A percentile compares a stretch with the other conserved stretches of the same genome.
Evolutionary conservation across 2,888 invertebrate genomes (phyloP).

Genomic region (Dendrolimus pini): DNA sequence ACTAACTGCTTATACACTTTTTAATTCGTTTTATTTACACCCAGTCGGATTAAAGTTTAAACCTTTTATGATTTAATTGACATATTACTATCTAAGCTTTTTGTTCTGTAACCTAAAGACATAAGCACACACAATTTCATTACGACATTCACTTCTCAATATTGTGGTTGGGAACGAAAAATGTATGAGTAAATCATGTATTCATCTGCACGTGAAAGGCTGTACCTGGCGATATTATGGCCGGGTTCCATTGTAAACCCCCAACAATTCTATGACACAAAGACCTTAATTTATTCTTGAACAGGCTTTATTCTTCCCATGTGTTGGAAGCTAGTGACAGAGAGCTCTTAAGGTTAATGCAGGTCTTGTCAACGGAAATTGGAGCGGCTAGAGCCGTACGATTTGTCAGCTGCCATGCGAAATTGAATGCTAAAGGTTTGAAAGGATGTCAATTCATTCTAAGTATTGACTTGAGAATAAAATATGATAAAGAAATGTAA

Average conservation of each 20-base stretch:
- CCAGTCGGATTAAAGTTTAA: too few relatives aligned
- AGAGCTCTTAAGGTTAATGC: constrained; percentile 68
- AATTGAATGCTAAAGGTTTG: constrained; percentile 52
- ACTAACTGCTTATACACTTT: too few relatives aligned
- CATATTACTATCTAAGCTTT: too few relatives aligned
- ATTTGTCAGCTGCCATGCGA: constrained; percentile 59
- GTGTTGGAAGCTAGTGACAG: constrained; percentile 57
- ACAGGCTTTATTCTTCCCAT: constrained; percentile 62
- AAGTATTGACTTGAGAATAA: background rate
- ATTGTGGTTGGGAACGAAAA: constrained; percentile 24
- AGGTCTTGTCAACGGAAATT: constrained; percentile 69
- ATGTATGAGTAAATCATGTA: constrained; percentile 41
- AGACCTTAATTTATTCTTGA: constrained; percentile 72
- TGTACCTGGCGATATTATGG: constrained; percentile 31
- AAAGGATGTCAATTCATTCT: constrained; percentile 10
- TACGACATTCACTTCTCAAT: constrained; percentile 10
- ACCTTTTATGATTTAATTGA: too few relatives aligned
- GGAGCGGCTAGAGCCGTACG: constrained; percentile 52
- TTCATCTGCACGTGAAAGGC: constrained; percentile 36
- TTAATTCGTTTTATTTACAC: too few relatives aligned
- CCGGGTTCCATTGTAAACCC: constrained; percentile 38
- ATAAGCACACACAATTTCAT: too few relatives aligned
- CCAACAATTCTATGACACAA: constrained; percentile 56
- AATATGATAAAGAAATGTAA: background rate
- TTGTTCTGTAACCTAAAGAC: too few relatives aligned